Evolutionary conservation across 1,140 invertebrate species (phyloP).

Genomic region (Calephelis virginiensis): DNA sequence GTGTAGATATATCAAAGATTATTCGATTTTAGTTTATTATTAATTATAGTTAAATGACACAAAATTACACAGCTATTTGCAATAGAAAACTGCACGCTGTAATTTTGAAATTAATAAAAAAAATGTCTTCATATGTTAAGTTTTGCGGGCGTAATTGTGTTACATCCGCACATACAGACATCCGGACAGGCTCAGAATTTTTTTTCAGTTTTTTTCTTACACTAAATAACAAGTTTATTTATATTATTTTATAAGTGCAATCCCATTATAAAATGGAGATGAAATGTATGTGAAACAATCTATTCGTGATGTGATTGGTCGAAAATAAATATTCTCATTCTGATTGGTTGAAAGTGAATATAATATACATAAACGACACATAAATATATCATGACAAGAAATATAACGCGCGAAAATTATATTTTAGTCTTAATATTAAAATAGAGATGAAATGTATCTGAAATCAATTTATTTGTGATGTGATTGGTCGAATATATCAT

Average conservation of each 20-base stretch:
- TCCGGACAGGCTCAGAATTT: neutral
- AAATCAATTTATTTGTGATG: neutral
- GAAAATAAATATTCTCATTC: too few species aligned
- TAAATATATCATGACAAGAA: too few species aligned
- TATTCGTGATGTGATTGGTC: constrained; percentile 1
- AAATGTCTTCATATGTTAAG: neutral
- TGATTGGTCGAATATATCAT: neutral
- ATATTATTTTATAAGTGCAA: constrained; percentile 1
- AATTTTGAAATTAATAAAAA: neutral
- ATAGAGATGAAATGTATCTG: constrained; percentile 2
- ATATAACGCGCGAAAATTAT: too few species aligned
- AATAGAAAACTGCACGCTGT: neutral
- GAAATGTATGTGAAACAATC: neutral
- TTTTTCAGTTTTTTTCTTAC: neutral
- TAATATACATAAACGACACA: too few species aligned
- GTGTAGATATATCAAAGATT: too few species aligned
- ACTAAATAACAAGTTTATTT: neutral
- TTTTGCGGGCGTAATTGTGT: neutral
- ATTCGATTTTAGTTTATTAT: neutral
- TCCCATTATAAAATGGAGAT: neutral
- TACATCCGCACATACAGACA: neutral
- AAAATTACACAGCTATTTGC: neutral
- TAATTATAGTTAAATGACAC: neutral
- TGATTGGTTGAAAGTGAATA: too few species aligned
- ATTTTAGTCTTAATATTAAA: neutral